Evolutionary conservation across 2,797 vertebrate genomes (phyloP).

Genomic region (Rallus crepitans): DNA sequence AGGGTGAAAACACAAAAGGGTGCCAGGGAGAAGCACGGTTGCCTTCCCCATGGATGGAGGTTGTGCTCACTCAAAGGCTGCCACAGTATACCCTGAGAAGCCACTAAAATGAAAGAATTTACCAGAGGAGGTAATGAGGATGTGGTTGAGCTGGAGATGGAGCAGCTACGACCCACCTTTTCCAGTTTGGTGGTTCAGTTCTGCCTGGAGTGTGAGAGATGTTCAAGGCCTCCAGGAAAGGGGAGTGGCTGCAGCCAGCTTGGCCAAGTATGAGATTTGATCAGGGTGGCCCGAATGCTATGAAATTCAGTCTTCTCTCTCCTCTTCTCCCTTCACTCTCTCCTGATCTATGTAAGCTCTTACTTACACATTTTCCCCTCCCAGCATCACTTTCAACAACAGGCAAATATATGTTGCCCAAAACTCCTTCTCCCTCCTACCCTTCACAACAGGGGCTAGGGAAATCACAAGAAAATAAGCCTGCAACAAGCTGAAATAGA

Average conservation of each 20-base stretch:
- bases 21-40: not conserved
- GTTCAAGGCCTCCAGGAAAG: rapidly evolving
- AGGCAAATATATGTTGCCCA: not conserved
- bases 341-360: not conserved
- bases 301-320: not conserved
- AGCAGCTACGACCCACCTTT: not conserved
- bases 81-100: not conserved
- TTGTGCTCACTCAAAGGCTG: not conserved
- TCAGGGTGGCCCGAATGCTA: not conserved
- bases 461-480: not conserved
- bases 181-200: not conserved
- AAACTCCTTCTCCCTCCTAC: not conserved
- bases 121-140: not conserved
- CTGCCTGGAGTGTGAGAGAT: not conserved
- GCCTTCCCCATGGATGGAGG: not conserved
- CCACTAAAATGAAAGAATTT: not conserved
- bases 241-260: rapidly evolving
- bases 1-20: not conserved
- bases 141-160: not conserved
- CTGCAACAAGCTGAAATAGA: not conserved
- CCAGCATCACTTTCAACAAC: not conserved
- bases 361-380: not conserved
- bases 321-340: not conserved
- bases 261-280: rapidly evolving
- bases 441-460: not conserved